Conservation (phyloP, 2,888 invertebrate genomes). For the Stenotaenia linearis region DNA sequence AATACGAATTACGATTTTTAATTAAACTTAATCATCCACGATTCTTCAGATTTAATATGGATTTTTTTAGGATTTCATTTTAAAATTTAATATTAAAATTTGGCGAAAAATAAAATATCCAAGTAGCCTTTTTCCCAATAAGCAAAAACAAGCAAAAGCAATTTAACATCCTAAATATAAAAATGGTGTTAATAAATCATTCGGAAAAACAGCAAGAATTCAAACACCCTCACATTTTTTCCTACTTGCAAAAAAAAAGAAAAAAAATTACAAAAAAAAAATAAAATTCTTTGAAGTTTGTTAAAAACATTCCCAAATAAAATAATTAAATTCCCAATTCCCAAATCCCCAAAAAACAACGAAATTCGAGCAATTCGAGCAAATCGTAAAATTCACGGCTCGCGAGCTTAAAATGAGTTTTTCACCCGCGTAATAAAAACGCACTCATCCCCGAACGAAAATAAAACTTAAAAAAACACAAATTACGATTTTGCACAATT, state of each 20-base stretch:
- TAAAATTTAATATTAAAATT: neutral
- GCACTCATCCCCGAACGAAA: neutral
- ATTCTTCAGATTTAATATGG: too few relatives aligned
- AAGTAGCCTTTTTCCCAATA: neutral
- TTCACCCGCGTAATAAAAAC: conserved; percentile 2
- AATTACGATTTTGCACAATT: neutral
- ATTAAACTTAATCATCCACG: neutral
- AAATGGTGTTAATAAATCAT: conserved; percentile 11
- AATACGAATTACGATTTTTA: neutral
- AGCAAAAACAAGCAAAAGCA: neutral
- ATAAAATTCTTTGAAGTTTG: neutral
- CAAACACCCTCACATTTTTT: neutral
- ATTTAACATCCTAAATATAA: neutral
- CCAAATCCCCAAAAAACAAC: neutral
- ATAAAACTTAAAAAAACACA: neutral
- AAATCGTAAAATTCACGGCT: neutral
- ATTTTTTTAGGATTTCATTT: too few relatives aligned
- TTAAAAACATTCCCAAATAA: neutral
- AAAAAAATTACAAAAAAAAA: neutral
- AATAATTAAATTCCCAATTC: neutral
- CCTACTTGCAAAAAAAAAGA: neutral
- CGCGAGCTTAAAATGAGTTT: neutral
- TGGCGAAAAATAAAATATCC: neutral
- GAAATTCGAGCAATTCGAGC: neutral
- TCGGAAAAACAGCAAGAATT: neutral